Percentiles rank a stretch among this genome's conserved stretches.
These are phyloP conservation scores for Trachelus iudaicus DNA, from an alignment of 2,888 invertebrate genomes.

Conservation along the genomic window DNA sequence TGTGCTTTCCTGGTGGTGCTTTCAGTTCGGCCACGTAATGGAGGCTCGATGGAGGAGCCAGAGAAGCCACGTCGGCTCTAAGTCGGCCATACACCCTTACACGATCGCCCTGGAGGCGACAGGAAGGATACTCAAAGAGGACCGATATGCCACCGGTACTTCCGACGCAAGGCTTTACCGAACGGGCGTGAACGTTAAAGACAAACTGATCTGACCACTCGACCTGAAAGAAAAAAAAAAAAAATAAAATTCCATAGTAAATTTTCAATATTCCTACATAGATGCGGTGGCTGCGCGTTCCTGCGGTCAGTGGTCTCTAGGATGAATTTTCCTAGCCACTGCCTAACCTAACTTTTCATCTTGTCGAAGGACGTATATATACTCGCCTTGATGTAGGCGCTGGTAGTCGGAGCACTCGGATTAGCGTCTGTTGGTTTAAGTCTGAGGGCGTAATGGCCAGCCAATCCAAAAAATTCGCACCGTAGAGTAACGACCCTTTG, in stretches of 20 bases:
- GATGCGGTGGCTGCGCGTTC: not conserved
- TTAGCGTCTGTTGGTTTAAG: constrained; percentile 75
- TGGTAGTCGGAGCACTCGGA: constrained; percentile 73
- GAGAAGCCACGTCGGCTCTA: constrained; percentile 75
- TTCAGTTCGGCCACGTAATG: constrained; percentile 76
- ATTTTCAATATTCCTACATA: not conserved
- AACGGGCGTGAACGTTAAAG: constrained; percentile 85
- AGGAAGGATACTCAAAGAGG: constrained; percentile 86
- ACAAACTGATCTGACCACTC: constrained; percentile 89
- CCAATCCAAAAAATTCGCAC: constrained; percentile 85
- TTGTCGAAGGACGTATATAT: not conserved
- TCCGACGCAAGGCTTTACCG: constrained; percentile 85
- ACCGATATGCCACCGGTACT: constrained; percentile 76
- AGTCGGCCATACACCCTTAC: constrained; percentile 84
- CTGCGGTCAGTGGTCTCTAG: not conserved
- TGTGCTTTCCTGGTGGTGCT: constrained; percentile 79
- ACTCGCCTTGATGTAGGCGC: constrained; percentile 76
- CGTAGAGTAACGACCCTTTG: constrained; percentile 73
- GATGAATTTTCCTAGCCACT: not conserved
- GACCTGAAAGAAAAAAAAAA: constrained; percentile 67
- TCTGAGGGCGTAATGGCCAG: constrained; percentile 83
- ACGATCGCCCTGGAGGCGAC: constrained; percentile 82
- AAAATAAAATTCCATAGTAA: too few species aligned
- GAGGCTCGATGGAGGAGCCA: constrained; percentile 74
- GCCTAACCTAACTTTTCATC: too few species aligned